These are phyloP conservation scores for Poeciliopsis gracilis DNA, from an alignment of 2,797 vertebrate genomes.

Conservation along the genomic window DNA sequence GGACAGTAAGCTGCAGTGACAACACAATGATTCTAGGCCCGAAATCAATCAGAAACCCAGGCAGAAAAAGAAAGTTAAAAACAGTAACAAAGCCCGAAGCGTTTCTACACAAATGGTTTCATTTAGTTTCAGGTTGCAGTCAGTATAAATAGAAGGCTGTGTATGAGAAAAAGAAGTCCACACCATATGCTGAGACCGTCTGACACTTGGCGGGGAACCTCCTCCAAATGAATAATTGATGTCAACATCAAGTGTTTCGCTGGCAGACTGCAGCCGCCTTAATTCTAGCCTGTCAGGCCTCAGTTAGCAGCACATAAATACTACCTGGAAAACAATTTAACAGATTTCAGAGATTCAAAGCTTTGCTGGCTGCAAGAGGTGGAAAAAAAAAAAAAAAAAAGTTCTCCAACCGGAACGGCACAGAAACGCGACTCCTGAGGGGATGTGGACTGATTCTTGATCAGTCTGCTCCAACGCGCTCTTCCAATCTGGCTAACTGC, in stretches of 20 bases:
- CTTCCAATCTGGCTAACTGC: background rate
- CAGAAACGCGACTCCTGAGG: constrained; percentile 6
- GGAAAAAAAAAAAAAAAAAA: constrained; percentile 18
- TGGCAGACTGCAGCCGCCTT: constrained; percentile 34
- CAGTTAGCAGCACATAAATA: constrained; percentile 14
- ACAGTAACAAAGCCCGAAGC: background rate
- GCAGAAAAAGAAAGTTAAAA: background rate
- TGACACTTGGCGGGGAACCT: constrained; percentile 16
- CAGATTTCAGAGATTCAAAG: constrained; percentile 19
- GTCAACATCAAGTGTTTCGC: constrained; percentile 39
- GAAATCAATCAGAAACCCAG: background rate
- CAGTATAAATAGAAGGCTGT: background rate
- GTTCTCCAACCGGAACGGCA: constrained; percentile 16
- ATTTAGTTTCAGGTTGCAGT: background rate
- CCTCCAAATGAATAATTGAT: constrained; percentile 29
- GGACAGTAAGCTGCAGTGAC: background rate
- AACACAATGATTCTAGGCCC: background rate
- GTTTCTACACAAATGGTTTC: background rate
- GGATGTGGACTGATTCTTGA: constrained; percentile 4
- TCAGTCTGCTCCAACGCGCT: background rate
- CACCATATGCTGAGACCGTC: constrained; percentile 39
- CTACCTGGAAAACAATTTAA: constrained; percentile 44
- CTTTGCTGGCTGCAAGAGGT: constrained; percentile 3
- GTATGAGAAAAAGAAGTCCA: constrained; percentile 2
- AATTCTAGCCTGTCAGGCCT: constrained; percentile 10